Conservation (phyloP, 2,888 invertebrate genomes). For the Lymantria monacha region DNA sequence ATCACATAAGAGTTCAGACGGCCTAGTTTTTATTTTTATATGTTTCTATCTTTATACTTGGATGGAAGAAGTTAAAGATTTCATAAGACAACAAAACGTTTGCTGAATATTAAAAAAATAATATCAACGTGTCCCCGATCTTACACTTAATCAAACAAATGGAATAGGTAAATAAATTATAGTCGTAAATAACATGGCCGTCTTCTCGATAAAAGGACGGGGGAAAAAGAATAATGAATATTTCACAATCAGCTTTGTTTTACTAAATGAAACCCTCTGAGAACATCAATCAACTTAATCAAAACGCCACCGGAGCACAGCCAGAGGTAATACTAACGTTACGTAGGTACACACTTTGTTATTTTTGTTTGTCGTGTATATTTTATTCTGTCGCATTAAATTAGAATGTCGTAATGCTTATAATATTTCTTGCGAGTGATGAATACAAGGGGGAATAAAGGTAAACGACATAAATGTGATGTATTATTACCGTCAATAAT, state of each 20-base stretch:
- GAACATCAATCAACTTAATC: slow-evolving; percentile 51
- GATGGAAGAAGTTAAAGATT: too few relatives aligned
- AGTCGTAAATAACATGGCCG: slow-evolving; percentile 32
- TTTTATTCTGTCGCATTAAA: not conserved
- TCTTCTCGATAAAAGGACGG: slow-evolving; percentile 23
- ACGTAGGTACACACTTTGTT: not conserved
- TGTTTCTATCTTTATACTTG: too few relatives aligned
- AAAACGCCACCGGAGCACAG: slow-evolving; percentile 34
- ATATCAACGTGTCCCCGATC: slow-evolving; percentile 12
- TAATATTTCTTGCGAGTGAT: not conserved
- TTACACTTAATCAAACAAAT: slow-evolving; percentile 31
- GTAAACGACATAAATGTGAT: slow-evolving; percentile 8
- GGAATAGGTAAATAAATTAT: slow-evolving; percentile 39
- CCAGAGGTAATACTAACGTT: slow-evolving; percentile 38
- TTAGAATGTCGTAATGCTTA: not conserved
- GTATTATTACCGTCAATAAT: too few relatives aligned
- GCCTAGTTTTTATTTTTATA: too few relatives aligned
- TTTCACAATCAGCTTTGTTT: slow-evolving; percentile 41
- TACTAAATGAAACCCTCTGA: slow-evolving; percentile 40
- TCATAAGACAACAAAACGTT: slow-evolving; percentile 8
- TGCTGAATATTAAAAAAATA: slow-evolving; percentile 19
- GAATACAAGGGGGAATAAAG: not conserved
- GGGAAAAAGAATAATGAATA: slow-evolving; percentile 24
- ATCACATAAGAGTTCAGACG: too few relatives aligned
- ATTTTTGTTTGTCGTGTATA: not conserved